Conservation (phyloP, 2,888 invertebrate genomes). For the Epistrophe eligans region DNA sequence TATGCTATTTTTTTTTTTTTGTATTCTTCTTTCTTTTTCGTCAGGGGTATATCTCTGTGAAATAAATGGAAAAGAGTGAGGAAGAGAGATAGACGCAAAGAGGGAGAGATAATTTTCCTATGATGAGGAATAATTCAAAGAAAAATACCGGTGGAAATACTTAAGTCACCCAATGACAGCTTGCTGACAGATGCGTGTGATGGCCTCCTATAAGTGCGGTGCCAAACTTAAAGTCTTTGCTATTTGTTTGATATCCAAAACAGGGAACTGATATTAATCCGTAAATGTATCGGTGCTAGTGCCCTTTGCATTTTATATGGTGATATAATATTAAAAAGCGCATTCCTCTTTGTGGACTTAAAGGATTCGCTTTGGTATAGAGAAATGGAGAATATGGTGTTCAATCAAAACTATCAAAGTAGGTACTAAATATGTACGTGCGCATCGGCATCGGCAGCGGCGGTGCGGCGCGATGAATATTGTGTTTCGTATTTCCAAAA, state of each 20-base stretch:
- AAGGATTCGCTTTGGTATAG: neutral
- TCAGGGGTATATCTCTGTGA: neutral
- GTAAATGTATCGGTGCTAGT: constrained; percentile 46
- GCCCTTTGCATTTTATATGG: constrained; percentile 38
- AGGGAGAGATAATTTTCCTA: constrained; percentile 55
- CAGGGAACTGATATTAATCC: constrained; percentile 31
- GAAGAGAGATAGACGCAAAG: neutral
- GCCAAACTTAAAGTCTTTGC: constrained; percentile 53
- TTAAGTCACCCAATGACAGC: constrained; percentile 73
- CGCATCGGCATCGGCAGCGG: too few relatives aligned
- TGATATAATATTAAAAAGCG: constrained; percentile 32
- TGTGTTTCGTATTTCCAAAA: neutral
- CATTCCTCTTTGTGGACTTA: constrained; percentile 12
- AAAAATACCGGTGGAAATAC: constrained; percentile 63
- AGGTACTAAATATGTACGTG: constrained; percentile 19
- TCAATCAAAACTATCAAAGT: neutral
- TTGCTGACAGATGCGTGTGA: constrained; percentile 60
- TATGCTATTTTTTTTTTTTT: constrained; percentile 20
- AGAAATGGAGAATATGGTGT: constrained; percentile 1
- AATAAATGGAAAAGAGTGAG: neutral
- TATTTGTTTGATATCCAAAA: constrained; percentile 64
- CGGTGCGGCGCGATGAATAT: too few relatives aligned
- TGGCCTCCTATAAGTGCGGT: constrained; percentile 55
- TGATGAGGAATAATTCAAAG: constrained; percentile 26
- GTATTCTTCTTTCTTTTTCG: neutral